Evolutionary conservation across 2,797 vertebrate species (phyloP), one percentile per base, ranked within the genome.

Genomic region (Loriculus beryllinus): DNA sequence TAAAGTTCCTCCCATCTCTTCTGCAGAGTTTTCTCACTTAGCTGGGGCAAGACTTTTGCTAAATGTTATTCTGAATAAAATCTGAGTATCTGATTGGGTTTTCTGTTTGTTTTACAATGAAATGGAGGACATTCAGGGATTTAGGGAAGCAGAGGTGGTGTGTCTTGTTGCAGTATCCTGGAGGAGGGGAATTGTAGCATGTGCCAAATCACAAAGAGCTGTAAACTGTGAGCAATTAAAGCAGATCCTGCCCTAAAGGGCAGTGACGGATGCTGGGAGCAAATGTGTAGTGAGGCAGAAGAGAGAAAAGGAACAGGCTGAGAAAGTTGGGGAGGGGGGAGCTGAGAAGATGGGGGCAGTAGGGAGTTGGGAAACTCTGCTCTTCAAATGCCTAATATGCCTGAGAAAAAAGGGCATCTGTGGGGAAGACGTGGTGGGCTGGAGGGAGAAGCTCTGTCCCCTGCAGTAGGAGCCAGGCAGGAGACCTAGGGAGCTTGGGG

Each of bases 391-490:
- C 29, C 8, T 17, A 4, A 11, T 47, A 3, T 26, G 39, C 6
- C 4, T 79, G 19, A 64, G 57, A 49, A 63, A 45, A 74, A 77
- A 51, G 5, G 37, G 26, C 8, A 1, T 12, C 9, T 77, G 28
- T 56, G 45, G 60, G 20, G 31, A 80, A 35, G 52, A 12, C 23
- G 18, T 6, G 14, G 35, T 47, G 71, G 54, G 33, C 47, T 81
- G 59, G 49, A 81, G 43, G 39, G 49, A 54, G 4, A 31, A 65
- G 57, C 49, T 74, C 37, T 54, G n/a, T 63, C 23, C 22, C 16
- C 31, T 43, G 0, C 0, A 3, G 25, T 39, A 6, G n/a, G 39
- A 93, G 56, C 47, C 22, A 35, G 45, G 14, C 0, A 0, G 45
- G 48, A 54, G 9, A 57, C 33, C 15, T 37, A 14, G 59, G 60